Percentiles rank a stretch among this genome's conserved stretches.
phyloP scores from a whole-genome alignment of 2,113 vertebrate species.

The Puffinus mauretanicus region DNA sequence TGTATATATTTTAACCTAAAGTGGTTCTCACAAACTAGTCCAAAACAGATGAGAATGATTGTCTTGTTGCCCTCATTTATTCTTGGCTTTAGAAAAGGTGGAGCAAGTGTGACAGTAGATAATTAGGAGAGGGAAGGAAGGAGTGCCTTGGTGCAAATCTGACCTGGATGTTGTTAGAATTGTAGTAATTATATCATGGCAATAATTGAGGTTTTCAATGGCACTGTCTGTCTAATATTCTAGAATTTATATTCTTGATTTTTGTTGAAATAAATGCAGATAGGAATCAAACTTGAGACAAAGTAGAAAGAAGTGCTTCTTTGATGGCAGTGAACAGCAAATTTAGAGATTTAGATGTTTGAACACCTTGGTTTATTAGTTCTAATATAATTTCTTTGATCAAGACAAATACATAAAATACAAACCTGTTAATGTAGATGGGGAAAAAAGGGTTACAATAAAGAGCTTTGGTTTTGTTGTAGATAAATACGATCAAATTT shows the following conservation, averaged over 20 bases:
- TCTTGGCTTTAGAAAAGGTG: background rate
- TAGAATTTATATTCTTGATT: background rate
- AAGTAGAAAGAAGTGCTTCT: background rate
- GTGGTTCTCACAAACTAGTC: background rate
- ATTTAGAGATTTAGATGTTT: background rate
- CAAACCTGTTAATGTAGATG: background rate
- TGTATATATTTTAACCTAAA: background rate
- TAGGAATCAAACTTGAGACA: background rate
- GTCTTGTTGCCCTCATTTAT: background rate
- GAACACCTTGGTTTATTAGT: background rate
- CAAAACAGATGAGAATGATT: background rate
- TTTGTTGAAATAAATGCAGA: background rate
- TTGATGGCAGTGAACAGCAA: background rate
- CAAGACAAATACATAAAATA: background rate
- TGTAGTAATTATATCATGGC: background rate
- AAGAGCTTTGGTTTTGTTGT: background rate
- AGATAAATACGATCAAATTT: background rate
- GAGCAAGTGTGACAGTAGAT: background rate
- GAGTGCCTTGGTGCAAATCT: background rate
- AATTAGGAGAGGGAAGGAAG: background rate
- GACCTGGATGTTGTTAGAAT: background rate
- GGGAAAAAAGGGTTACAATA: background rate
- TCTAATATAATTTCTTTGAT: background rate
- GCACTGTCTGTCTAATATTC: background rate
- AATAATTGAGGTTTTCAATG: background rate